Base-by-base conservation (phyloP, 2,113 vertebrate genomes). In the Porphyrio hochstetteri region DNA sequence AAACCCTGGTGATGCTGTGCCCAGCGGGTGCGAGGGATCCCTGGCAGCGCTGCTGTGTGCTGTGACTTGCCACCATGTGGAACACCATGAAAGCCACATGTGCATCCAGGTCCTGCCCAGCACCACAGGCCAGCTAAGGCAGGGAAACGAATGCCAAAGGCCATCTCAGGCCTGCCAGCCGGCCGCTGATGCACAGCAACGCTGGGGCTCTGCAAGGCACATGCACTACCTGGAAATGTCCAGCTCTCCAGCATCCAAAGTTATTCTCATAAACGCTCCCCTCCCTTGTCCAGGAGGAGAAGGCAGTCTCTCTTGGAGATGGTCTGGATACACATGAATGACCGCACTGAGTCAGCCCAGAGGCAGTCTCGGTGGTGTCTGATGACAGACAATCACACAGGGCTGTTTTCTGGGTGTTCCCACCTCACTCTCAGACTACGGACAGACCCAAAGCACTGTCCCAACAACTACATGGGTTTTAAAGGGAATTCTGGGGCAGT, bases 1-100 rank as follows among this genome's bases (percentile, higher is more conserved):
- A 31, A 38, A 64, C 59, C 18, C 55, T 5, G 1, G 27, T 52
- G 56, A 19, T 42, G 76, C 65, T n/a, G 80, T 3, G 3, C 42
- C 15, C 2, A 0, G 28, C 0, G 3, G n/a, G 24, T 27, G 8
- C 63, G 28, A 5, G 23, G 29, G 36, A 35, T 29, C 71, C 40
- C 53, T 86, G 46, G 35, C 56, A 50, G 36, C 16, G 56, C 80
- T 88, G 84, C 61, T 61, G 38, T 16, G 29, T 12, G 23, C 50
- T 19, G 3, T 11, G 69, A 4, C 64, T 29, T 38, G 28, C 65
- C 59, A 44, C 42, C n/a, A 38, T 27, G 2, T 20, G 52, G 31
- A 67, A 31, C 27, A 57, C 27, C 36, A 16, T 3, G 28, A 63
- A 28, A 48, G n/a, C 16, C 40, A 33, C 21, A n/a, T 33, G 10